A percentile compares a stretch with the other conserved stretches of the same genome.
phyloP scores from a whole-genome alignment of 2,888 invertebrate genomes.

The Bursaphelenchus okinawaensis region DNA sequence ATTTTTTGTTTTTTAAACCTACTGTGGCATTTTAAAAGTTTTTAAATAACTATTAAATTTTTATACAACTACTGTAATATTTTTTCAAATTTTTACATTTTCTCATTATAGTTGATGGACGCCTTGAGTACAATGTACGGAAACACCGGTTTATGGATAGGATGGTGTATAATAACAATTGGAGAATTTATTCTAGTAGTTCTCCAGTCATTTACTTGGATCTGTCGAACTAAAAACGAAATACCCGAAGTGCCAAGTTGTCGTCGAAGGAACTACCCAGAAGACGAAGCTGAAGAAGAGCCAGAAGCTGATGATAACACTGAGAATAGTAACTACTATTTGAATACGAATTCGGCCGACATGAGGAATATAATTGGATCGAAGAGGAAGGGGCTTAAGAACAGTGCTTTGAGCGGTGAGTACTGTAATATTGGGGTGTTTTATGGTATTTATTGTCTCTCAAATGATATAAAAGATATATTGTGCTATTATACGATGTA shows the following conservation, averaged over 20 bases:
- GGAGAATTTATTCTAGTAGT: constrained; percentile 12
- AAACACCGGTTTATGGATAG: constrained; percentile 16
- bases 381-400: background rate
- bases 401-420: too few species aligned
- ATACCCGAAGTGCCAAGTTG: constrained; percentile 16
- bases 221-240: constrained; percentile 7
- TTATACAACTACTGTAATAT: too few species aligned
- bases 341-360: background rate
- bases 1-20: too few species aligned
- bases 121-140: constrained; percentile 9
- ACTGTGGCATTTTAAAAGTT: too few species aligned
- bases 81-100: too few species aligned
- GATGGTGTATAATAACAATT: constrained; percentile 8
- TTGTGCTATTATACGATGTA: too few species aligned
- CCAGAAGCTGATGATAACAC: background rate
- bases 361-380: background rate
- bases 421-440: too few species aligned
- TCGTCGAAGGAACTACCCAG: constrained; percentile 3
- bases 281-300: background rate
- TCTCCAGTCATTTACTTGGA: constrained; percentile 13
- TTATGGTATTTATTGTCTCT: too few species aligned
- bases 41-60: too few species aligned
- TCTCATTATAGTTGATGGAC: background rate
- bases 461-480: too few species aligned
- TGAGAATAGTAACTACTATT: background rate